Base-by-base conservation (phyloP, 2,888 invertebrate species). In the Rotaria socialis region DNA sequence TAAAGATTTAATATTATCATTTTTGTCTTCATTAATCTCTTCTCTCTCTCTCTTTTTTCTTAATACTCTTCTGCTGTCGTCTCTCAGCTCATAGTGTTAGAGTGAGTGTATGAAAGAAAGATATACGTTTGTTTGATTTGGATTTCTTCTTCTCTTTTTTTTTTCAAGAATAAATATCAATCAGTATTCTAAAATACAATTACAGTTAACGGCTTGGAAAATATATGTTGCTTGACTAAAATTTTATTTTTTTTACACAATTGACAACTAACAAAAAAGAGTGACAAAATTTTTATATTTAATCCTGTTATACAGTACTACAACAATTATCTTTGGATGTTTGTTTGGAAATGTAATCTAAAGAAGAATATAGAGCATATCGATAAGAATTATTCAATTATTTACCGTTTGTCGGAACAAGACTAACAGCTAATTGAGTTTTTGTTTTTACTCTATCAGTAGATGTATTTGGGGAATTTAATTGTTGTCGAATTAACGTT, bases 131-230 rank as follows among this genome's bases (percentile, higher is more conserved):
- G 67, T 67, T 67, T 67, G 67, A 67, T 67, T 67, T 14, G 27
- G 35, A 67, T 19, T 67, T 67, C 27, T 8, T 60, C 60, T 67
- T 67, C 56, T 56, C 56, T 35, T 7, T 35, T 19, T 19, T 19
- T 67, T 67, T 67, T 67, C 67, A 67, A 67, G 35, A 67, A 67
- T 67, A 35, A 67, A 67, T 67, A 67, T 67, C 67, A 35, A 41
- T 67, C 67, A 67, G 35, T 67, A 67, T 67, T 67, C 67, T 67
- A 67, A 67, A 67, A 67, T 35, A 67, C 67, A 67, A 67, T 35
- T 67, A 35, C 35, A 35, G 35, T 35, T 35, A 35, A 35, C 35
- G 35, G 35, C 2, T 35, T 35, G 2, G 2, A 35, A 35, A 35
- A 35, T 35, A 35, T 35, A 35, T 35, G 35, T 2, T 35, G 35